Percentiles rank a stretch among this genome's conserved stretches.
Evolutionary conservation across 1,140 invertebrate species (phyloP).

Genomic region (Drosophila ananassae): DNA sequence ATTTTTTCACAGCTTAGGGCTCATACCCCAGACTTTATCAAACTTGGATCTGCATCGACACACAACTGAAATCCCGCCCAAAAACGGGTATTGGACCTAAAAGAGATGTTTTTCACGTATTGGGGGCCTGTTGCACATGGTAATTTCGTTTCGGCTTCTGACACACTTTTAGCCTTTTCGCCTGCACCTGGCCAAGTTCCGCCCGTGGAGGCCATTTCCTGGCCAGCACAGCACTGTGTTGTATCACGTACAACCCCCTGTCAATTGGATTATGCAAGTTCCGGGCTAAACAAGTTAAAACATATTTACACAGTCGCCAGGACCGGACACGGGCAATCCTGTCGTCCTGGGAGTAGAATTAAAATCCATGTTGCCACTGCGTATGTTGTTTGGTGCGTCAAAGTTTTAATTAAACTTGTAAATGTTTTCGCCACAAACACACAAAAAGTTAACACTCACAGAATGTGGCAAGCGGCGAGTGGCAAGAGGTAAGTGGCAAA

Average conservation of each 20-base stretch:
- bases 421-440: constrained; percentile 62
- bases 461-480: constrained; percentile 11
- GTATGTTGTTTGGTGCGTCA: constrained; percentile 49
- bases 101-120: constrained; percentile 1
- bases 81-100: constrained; percentile 5
- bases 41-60: background rate
- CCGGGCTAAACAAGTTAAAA: constrained; percentile 68
- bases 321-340: constrained; percentile 21
- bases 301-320: constrained; percentile 55
- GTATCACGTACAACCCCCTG: constrained; percentile 14
- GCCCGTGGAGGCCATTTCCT: constrained; percentile 35
- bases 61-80: background rate
- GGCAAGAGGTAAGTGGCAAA: background rate
- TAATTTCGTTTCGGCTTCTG: constrained; percentile 53
- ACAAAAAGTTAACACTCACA: constrained; percentile 40
- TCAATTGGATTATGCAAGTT: constrained; percentile 59
- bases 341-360: constrained; percentile 9
- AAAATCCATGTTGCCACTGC: constrained; percentile 27
- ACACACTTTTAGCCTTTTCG: constrained; percentile 42
- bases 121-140: constrained; percentile 33
- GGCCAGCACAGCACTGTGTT: constrained; percentile 4
- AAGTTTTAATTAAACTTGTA: constrained; percentile 78
- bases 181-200: constrained; percentile 38
- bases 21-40: background rate
- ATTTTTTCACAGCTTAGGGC: background rate